phyloP scores from a whole-genome alignment of 2,113 vertebrate species.

The Verasper variegatus region DNA sequence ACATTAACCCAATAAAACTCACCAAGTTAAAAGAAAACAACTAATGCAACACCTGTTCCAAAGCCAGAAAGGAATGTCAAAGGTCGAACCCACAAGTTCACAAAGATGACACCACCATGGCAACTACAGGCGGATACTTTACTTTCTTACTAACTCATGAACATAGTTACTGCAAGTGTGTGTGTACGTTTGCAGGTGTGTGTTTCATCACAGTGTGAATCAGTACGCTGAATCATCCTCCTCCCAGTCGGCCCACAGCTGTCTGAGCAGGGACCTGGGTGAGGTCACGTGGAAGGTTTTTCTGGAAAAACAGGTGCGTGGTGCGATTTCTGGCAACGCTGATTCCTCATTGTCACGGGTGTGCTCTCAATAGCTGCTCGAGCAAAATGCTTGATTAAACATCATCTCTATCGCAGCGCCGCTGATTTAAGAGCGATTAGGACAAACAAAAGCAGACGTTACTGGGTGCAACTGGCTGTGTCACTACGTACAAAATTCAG shows the following conservation, averaged over 20 bases:
- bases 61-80: too few relatives aligned
- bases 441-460: conserved; percentile 43
- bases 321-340: background rate
- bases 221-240: conserved; percentile 39
- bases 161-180: background rate
- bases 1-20: too few relatives aligned
- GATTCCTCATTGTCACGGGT: conserved; percentile 12
- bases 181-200: background rate
- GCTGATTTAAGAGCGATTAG: conserved; percentile 55
- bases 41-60: background rate
- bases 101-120: background rate
- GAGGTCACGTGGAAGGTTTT: background rate
- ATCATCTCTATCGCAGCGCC: background rate
- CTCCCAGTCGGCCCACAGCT: conserved; percentile 21
- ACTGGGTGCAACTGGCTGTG: conserved; percentile 33
- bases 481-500: background rate
- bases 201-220: conserved; percentile 13
- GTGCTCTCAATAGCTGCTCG: conserved; percentile 31
- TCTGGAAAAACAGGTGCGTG: background rate
- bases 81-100: background rate
- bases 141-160: background rate
- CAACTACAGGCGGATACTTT: background rate
- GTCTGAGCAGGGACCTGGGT: conserved; percentile 11
- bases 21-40: background rate
- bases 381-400: conserved; percentile 39